phyloP scores from a whole-genome alignment of 2,113 vertebrate species.

The Halichoerus grypus region DNA sequence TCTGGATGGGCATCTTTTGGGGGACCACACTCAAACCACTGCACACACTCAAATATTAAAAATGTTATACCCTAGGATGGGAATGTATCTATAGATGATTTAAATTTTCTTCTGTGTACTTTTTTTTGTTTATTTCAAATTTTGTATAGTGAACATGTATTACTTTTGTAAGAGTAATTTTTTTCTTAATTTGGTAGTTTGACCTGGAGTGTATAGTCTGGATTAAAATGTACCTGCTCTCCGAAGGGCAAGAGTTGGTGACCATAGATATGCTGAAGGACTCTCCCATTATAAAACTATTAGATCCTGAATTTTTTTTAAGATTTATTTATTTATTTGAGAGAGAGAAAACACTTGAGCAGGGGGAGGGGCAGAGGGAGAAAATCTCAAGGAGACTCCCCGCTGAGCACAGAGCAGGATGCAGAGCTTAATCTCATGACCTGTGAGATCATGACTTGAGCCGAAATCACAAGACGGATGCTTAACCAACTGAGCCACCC shows the following conservation, averaged over 20 bases:
- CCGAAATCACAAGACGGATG: too few species aligned
- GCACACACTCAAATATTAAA: not conserved
- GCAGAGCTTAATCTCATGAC: too few species aligned
- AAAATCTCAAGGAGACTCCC: too few species aligned
- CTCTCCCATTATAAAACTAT: not conserved
- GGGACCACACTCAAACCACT: not conserved
- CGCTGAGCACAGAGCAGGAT: too few species aligned
- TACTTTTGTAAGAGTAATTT: not conserved
- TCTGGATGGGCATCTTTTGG: not conserved
- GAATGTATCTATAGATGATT: not conserved
- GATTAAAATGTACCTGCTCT: not conserved
- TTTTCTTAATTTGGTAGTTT: not conserved
- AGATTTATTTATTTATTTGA: not conserved
- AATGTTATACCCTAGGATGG: not conserved
- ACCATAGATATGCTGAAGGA: not conserved
- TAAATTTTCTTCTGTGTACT: not conserved
- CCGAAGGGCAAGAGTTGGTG: not conserved
- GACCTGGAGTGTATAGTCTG: not conserved
- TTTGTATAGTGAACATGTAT: not conserved
- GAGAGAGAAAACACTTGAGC: not conserved
- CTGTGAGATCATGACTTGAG: too few species aligned
- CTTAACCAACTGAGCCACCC: too few species aligned
- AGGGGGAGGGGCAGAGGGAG: not conserved
- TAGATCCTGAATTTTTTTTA: not conserved
- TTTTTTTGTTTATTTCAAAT: conserved; percentile 43